Percentiles rank a stretch among this genome's conserved stretches.
These are phyloP conservation scores for Linyphia triangularis DNA, from an alignment of 2,888 invertebrate species.

Conservation along the genomic window DNA sequence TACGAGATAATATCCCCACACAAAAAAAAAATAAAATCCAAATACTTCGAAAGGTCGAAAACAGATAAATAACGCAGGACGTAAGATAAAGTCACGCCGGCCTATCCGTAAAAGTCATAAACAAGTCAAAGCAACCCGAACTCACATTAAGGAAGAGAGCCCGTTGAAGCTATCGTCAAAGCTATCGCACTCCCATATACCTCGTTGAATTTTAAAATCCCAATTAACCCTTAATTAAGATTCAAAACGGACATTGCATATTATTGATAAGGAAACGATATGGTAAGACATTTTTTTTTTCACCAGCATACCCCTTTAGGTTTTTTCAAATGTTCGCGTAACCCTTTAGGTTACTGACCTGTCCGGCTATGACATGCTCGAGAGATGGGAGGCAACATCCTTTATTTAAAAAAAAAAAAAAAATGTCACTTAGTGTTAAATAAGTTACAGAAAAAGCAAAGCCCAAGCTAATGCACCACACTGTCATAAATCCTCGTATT, in stretches of 20 bases:
- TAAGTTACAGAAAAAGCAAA: no score
- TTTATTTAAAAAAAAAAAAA: constrained; percentile 61
- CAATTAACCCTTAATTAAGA: constrained; percentile 71
- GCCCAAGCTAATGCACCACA: constrained; percentile 44
- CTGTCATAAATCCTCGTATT: constrained; percentile 49
- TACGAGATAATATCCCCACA: constrained; percentile 9
- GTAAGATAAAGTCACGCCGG: constrained; percentile 11
- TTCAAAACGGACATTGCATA: constrained; percentile 17
- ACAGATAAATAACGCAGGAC: constrained; percentile 32
- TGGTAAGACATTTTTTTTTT: constrained; percentile 53
- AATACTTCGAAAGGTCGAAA: background rate
- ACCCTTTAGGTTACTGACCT: constrained; percentile 71
- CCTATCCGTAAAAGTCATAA: background rate
- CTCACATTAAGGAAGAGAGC: background rate
- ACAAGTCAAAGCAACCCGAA: background rate
- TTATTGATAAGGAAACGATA: constrained; percentile 33
- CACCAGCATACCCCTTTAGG: no score
- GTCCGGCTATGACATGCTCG: background rate
- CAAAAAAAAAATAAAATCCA: no score
- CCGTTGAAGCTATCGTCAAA: constrained; percentile 24
- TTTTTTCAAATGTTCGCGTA: no score
- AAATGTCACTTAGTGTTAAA: constrained; percentile 26
- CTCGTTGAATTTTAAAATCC: constrained; percentile 55
- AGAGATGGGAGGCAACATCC: constrained; percentile 27
- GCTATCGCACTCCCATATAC: constrained; percentile 56